Conservation (phyloP, 2,888 invertebrate genomes). For the Rhingia campestris region DNA sequence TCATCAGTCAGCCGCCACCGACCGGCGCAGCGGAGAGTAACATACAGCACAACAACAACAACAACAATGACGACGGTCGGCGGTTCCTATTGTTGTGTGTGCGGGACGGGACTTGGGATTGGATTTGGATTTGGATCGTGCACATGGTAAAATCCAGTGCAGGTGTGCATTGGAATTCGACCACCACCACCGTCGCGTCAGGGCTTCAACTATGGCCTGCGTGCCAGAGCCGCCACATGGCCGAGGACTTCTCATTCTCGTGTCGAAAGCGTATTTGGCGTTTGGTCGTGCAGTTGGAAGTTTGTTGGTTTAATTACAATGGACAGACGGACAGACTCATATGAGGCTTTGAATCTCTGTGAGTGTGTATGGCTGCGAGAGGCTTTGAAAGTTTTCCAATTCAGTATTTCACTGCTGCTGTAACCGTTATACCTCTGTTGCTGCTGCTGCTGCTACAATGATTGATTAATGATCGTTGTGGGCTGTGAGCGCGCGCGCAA, state of each 20-base stretch:
- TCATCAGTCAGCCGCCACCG: conserved; percentile 71
- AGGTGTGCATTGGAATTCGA: conserved; percentile 74
- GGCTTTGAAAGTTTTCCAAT: conserved; percentile 68
- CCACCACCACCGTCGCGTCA: conserved; percentile 49
- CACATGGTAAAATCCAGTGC: conserved; percentile 71
- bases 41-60: conserved; percentile 27
- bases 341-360: conserved; percentile 39
- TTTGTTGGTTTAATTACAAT: conserved; percentile 74
- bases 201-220: conserved; percentile 70
- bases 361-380: conserved; percentile 24
- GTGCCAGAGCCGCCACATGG: conserved; percentile 63
- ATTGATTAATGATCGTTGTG: conserved; percentile 72
- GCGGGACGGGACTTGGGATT: conserved; percentile 30
- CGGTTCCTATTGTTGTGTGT: conserved; percentile 65
- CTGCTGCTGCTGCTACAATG: conserved; percentile 58
- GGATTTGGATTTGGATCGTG: conserved; percentile 36
- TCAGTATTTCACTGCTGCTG: conserved; percentile 42
- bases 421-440: conserved; percentile 25
- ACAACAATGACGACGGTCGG: conserved; percentile 64
- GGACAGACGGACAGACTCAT: conserved; percentile 61
- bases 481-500: conserved; percentile 34
- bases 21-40: conserved; percentile 37
- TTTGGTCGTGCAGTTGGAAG: conserved; percentile 72
- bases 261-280: conserved; percentile 73
- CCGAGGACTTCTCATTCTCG: conserved; percentile 69